These are phyloP conservation scores for Tanytarsus gracilentus DNA, from an alignment of 2,888 invertebrate genomes.

Conservation along the genomic window DNA sequence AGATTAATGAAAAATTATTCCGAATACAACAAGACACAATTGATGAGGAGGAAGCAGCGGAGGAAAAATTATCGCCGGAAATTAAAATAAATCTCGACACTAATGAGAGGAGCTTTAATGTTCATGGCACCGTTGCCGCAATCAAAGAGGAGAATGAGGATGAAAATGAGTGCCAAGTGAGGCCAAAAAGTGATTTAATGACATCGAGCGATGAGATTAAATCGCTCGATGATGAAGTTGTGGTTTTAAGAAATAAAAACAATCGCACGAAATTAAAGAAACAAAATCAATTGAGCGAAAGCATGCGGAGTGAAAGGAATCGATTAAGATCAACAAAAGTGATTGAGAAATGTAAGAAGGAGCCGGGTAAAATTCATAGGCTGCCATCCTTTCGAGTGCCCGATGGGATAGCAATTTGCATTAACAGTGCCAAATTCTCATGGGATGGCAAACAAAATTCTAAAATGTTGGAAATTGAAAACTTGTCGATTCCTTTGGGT, in stretches of 20 bases:
- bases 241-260: conserved; percentile 8
- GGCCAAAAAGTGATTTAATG: not conserved
- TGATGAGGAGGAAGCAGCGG: conserved; percentile 33
- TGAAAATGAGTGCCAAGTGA: too few relatives aligned
- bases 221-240: not conserved
- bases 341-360: not conserved
- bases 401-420: conserved; percentile 40
- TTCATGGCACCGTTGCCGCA: too few relatives aligned
- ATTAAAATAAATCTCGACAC: conserved; percentile 19
- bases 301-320: conserved; percentile 27
- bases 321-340: conserved; percentile 25
- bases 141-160: too few relatives aligned
- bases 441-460: conserved; percentile 33
- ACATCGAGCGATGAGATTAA: not conserved
- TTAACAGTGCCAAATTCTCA: conserved; percentile 38
- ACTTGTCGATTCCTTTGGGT: conserved; percentile 44
- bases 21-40: conserved; percentile 4
- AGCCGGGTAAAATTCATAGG: not conserved
- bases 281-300: conserved; percentile 30
- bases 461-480: conserved; percentile 34
- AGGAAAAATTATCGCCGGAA: conserved; percentile 20
- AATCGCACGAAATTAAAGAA: conserved; percentile 28
- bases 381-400: conserved; percentile 38
- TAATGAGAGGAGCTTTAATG: not conserved
- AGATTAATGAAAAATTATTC: conserved; percentile 16